Percentiles rank a stretch among this genome's conserved stretches.
phyloP scores from a whole-genome alignment of 2,797 vertebrate species.

The Leptodactylus fallax region DNA sequence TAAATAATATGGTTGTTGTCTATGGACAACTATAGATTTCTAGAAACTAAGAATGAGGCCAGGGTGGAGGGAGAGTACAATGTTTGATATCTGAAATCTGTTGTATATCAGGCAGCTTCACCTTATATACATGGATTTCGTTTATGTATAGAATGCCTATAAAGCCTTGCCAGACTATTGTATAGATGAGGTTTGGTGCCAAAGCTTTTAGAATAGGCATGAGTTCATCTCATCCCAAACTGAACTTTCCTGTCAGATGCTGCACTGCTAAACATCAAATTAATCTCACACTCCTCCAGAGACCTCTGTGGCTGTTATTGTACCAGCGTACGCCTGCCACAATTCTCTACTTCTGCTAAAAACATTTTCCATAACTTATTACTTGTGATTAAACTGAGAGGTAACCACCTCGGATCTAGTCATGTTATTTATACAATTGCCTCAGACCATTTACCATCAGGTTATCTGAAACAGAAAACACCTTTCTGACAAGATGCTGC shows the following conservation, averaged over 20 bases:
- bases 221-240: constrained; percentile 56
- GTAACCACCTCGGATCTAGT: constrained; percentile 26
- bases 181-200: constrained; percentile 40
- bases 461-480: constrained; percentile 11
- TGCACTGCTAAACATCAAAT: constrained; percentile 46
- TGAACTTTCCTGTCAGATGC: constrained; percentile 49
- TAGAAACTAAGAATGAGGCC: background rate
- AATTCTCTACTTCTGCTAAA: constrained; percentile 35
- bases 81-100: constrained; percentile 4
- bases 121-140: background rate
- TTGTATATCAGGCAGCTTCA: constrained; percentile 15
- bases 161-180: constrained; percentile 73
- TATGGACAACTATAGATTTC: background rate
- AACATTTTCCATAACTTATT: constrained; percentile 54
- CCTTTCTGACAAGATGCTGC: constrained; percentile 16
- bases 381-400: constrained; percentile 39
- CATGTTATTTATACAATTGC: constrained; percentile 38
- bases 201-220: constrained; percentile 39
- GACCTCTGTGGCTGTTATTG: constrained; percentile 45
- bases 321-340: constrained; percentile 47
- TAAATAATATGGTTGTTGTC: background rate
- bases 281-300: constrained; percentile 46
- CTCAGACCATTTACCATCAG: constrained; percentile 19
- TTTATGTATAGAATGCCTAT: constrained; percentile 67
- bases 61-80: background rate